Conservation (phyloP, 2,797 vertebrate species). For the Alca torda region DNA sequence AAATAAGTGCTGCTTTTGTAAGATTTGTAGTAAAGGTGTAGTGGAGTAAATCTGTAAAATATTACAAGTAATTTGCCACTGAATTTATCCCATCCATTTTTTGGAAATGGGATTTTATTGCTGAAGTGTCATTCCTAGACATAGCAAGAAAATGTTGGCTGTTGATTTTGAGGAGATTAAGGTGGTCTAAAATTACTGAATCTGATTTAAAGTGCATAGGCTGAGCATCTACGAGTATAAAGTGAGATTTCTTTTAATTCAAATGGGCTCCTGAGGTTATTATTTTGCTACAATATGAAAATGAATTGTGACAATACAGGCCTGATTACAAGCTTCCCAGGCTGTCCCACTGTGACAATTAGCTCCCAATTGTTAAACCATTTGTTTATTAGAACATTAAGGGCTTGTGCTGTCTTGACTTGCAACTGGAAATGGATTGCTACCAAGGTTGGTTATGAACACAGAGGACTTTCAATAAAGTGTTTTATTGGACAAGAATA, state of each 20-base stretch:
- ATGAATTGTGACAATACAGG: conserved; percentile 75
- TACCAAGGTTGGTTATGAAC: conserved; percentile 53
- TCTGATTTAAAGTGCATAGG: conserved; percentile 54
- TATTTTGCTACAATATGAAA: conserved; percentile 78
- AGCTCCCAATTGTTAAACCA: conserved; percentile 75
- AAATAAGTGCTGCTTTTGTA: conserved; percentile 50
- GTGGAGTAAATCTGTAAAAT: conserved; percentile 60
- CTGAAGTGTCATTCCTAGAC: conserved; percentile 1
- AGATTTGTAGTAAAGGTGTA: conserved; percentile 53
- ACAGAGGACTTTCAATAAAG: conserved; percentile 45
- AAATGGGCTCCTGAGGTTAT: conserved; percentile 69
- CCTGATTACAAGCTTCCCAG: conserved; percentile 69
- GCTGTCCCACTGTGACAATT: conserved; percentile 78
- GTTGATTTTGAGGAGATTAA: conserved; percentile 58
- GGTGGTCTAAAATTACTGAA: conserved; percentile 56
- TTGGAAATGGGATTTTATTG: conserved; percentile 44
- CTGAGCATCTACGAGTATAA: conserved; percentile 40
- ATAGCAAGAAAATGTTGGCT: conserved; percentile 32
- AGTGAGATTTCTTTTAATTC: conserved; percentile 64
- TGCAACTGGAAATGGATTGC: conserved; percentile 67
- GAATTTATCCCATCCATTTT: conserved; percentile 41
- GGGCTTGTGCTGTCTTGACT: conserved; percentile 61
- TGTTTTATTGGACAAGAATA: conserved; percentile 68
- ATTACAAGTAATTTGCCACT: conserved; percentile 43
- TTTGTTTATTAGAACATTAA: conserved; percentile 74